phyloP scores from a whole-genome alignment of 2,113 vertebrate species.

The Leucosticte australis region DNA sequence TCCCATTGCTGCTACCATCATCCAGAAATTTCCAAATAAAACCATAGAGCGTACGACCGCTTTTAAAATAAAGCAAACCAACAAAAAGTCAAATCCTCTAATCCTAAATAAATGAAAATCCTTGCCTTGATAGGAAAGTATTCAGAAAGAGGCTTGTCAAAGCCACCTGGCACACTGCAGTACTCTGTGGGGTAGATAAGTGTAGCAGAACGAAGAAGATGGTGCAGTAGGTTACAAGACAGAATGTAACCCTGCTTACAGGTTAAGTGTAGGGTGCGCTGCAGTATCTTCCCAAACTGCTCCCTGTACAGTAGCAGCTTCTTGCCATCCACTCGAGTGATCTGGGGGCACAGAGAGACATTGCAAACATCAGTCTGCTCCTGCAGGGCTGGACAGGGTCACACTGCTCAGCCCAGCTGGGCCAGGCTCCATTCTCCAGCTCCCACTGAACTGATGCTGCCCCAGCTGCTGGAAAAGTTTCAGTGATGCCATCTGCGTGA shows the following conservation, averaged over 20 bases:
- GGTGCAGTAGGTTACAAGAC: slow-evolving; percentile 95
- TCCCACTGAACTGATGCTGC: neutral
- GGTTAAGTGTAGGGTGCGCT: slow-evolving; percentile 88
- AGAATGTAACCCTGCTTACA: slow-evolving; percentile 98
- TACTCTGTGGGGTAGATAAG: slow-evolving; percentile 97
- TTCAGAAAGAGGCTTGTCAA: slow-evolving; percentile 85
- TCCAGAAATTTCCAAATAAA: slow-evolving; percentile 10
- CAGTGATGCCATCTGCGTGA: neutral
- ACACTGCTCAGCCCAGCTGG: neutral
- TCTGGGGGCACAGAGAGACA: slow-evolving; percentile 71
- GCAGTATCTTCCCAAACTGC: slow-evolving; percentile 90
- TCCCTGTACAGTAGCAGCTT: slow-evolving; percentile 90
- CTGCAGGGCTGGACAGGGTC: neutral
- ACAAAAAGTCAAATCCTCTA: slow-evolving; percentile 48
- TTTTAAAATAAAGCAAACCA: neutral
- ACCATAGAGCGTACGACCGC: neutral
- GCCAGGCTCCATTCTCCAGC: neutral
- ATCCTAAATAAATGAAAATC: slow-evolving; percentile 71
- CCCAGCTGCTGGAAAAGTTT: neutral
- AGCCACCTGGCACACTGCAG: slow-evolving; percentile 96
- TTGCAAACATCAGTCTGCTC: neutral
- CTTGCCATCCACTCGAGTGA: slow-evolving; percentile 94
- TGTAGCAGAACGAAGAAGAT: slow-evolving; percentile 91
- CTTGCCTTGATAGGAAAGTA: slow-evolving; percentile 97
- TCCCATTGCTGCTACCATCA: neutral